Evolutionary conservation across 64 coral and sea anemone genomes (phyloP).

Genomic region (Stichodactyla mertensii): DNA sequence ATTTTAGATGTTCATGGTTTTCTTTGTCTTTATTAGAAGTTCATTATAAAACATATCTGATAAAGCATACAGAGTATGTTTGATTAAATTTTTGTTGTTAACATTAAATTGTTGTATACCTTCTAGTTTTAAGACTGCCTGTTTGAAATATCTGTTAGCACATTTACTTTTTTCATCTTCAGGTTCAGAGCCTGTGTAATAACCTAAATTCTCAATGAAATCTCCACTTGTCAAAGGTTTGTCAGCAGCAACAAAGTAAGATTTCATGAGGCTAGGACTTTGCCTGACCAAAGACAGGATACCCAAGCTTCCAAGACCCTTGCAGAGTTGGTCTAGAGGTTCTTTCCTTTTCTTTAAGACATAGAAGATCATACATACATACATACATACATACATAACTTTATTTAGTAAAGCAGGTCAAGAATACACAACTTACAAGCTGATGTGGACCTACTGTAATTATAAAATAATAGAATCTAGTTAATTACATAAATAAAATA

Average conservation of each 20-base stretch:
- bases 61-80: too few relatives aligned
- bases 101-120: background rate
- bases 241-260: slow-evolving; percentile 37
- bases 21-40: too few relatives aligned
- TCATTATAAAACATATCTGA: too few relatives aligned
- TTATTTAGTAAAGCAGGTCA: too few relatives aligned
- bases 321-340: slow-evolving; percentile 44
- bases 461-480: too few relatives aligned
- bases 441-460: too few relatives aligned
- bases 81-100: too few relatives aligned
- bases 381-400: too few relatives aligned
- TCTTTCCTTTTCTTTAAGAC: slow-evolving; percentile 46
- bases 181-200: slow-evolving; percentile 31
- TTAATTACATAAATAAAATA: too few relatives aligned
- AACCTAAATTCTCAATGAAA: slow-evolving; percentile 33
- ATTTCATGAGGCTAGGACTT: slow-evolving; percentile 38
- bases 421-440: too few relatives aligned
- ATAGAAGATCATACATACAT: slow-evolving; percentile 4
- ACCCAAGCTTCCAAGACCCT: slow-evolving; percentile 34
- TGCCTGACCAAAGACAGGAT: slow-evolving; percentile 31
- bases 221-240: slow-evolving; percentile 27
- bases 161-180: slow-evolving; percentile 32
- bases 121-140: slow-evolving; percentile 42
- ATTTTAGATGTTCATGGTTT: too few relatives aligned
- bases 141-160: slow-evolving; percentile 28